Percentiles rank a stretch among this genome's conserved stretches.
Evolutionary conservation across 2,113 vertebrate genomes (phyloP).

Genomic region (Amblyornis subalaris): DNA sequence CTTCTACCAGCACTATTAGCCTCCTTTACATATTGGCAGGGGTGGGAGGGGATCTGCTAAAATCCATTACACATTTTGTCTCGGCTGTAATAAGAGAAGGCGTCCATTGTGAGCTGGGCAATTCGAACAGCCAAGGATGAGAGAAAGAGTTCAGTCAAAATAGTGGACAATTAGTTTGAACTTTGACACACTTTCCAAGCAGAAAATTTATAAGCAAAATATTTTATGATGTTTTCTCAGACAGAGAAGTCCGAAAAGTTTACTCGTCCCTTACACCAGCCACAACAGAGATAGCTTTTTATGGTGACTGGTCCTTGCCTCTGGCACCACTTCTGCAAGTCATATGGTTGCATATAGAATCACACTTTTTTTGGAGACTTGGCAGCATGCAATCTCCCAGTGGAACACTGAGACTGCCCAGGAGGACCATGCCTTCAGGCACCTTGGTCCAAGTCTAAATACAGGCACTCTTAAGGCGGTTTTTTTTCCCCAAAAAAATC

Average conservation of each 20-base stretch:
- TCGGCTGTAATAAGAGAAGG: neutral
- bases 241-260: neutral
- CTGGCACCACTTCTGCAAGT: neutral
- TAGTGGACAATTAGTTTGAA: neutral
- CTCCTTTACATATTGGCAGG: neutral
- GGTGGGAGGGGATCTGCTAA: neutral
- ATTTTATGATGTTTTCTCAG: neutral
- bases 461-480: neutral
- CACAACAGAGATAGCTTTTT: neutral
- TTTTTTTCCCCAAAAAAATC: neutral
- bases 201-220: neutral
- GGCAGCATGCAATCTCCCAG: neutral
- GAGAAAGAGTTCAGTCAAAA: neutral
- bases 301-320: neutral
- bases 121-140: neutral
- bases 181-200: neutral
- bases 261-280: neutral
- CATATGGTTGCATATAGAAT: neutral
- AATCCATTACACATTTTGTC: neutral
- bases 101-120: neutral
- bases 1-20: neutral
- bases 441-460: neutral
- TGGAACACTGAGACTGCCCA: neutral
- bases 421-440: neutral
- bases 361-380: neutral